Base-by-base conservation (phyloP, 1,140 invertebrate genomes). In the Ptiloglossa arizonensis region DNA sequence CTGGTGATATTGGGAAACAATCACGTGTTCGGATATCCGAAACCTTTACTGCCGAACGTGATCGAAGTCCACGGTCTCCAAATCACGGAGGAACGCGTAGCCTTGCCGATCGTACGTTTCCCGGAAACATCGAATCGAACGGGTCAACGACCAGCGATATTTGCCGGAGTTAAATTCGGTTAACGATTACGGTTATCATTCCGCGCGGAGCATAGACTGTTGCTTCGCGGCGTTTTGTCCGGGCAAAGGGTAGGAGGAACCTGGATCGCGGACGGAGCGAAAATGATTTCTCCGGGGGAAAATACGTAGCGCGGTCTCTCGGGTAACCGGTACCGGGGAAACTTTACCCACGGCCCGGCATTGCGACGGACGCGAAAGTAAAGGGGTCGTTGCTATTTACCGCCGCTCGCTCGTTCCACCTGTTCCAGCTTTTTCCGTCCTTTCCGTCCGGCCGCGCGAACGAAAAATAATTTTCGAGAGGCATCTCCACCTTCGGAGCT, bases 61-160 rank as follows among this genome's bases (percentile, higher is more conserved):
- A 87, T 94, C 24, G 93, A 94, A 87, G 90, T 94, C 50, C 93
- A 93, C 41, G 93, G 93, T 54, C 82, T 94, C n/a, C 93, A 94
- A 80, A 92, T 94, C 60, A 82, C 82, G 13, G 75, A 80, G 1
- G 62, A 89, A 48, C 73, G 57, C 5, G 71, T 46, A 11, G 2
- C 27, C 13, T 68, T 90, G 35, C 81, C 87, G 5, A 60, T 85
- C 75, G 88, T 89, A 85, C 19, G 17, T 27, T 27, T 15, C 22
- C 52, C 22, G 52, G n/a, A n/a, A n/a, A n/a, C n/a, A n/a, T n/a
- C n/a, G n/a, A n/a, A n/a, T 52, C 8, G 6, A 27, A n/a, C 6
- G 15, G 22, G 15, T 22, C 46, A 19, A 15, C 2, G n/a, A 44
- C 24, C 59, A 4, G 5, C 35, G n/a, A 2, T 41, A 54, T 60